Evolutionary conservation across 2,888 invertebrate species (phyloP), one percentile per base, ranked within the genome.

Genomic region (Chaitophorus viminalis): DNA sequence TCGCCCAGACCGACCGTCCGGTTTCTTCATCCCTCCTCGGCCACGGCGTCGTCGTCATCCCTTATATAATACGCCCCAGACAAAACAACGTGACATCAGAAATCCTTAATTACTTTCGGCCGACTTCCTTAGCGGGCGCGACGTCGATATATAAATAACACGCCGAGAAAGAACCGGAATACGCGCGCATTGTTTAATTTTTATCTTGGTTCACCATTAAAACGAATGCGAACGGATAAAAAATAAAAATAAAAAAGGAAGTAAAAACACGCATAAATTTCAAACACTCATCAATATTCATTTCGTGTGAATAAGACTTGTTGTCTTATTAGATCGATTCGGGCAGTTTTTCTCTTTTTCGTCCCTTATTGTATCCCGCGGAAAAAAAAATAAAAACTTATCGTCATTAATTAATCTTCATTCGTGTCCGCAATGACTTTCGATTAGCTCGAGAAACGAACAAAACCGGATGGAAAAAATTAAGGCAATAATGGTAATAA

Each of bases 341-440:
- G 31, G 46, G 33, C 36, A 14, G 54, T 75, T 29, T 82, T 72
- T 52, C 36, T 52, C 36, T 70, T 25, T 84, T 39, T 39, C n/a
- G 31, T 84, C 21, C 21, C 72, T 14, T 31, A 33, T 18, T 29
- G 29, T 29, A 60, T 17, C 8, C 6, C 39, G 21, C n/a, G 17
- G 36, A 85, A 60, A 39, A 46, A 39, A 39, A 9, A 76, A 70
- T 52, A 82, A 78, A 86, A 86, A 78, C 54, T 29, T 33, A 78
- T 85, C 52, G 77, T 79, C 21, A 72, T 78, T 86, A 79, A 86
- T 86, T 86, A 86, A 86, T 86, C 86, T 86, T 86, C 86, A 31
- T 86, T 86, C 54, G 65, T 33, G 54, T 11, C 54, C 54, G n/a
- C n/a, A 46, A 78, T 70, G 52, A 77, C 29, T 78, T 36, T 77